Evolutionary conservation across 2,797 vertebrate genomes (phyloP).

Genomic region (Phoxinus dragarum): DNA sequence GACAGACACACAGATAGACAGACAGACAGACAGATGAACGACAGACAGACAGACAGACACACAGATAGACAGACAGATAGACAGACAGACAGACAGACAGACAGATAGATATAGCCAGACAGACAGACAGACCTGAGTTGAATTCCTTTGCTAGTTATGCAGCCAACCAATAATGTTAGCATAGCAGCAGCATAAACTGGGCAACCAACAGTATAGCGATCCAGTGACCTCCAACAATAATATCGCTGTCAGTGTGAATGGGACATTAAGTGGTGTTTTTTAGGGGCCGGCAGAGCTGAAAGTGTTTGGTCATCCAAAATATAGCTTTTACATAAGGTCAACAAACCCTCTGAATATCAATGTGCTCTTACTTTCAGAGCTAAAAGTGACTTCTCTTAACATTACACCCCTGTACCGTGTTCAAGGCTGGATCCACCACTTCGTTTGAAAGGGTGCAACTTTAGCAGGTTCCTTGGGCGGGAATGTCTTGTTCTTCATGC

Average conservation of each 20-base stretch:
- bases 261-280: slow-evolving; percentile 25
- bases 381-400: slow-evolving; percentile 14
- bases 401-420: neutral
- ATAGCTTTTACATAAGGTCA: slow-evolving; percentile 38
- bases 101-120: too few species aligned
- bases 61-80: too few species aligned
- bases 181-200: neutral
- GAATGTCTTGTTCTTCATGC: slow-evolving; percentile 28
- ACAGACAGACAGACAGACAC: too few species aligned
- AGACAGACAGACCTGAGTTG: neutral
- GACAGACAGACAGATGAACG: too few species aligned
- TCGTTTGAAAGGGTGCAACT: slow-evolving; percentile 6
- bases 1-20: neutral
- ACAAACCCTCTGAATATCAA: slow-evolving; percentile 21
- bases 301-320: slow-evolving; percentile 22
- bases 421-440: slow-evolving; percentile 25
- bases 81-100: too few species aligned
- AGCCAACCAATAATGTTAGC: neutral
- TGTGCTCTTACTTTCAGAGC: slow-evolving; percentile 1
- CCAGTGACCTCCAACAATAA: neutral
- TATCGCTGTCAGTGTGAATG: slow-evolving; percentile 7
- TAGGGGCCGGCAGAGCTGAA: slow-evolving; percentile 2
- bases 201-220: neutral
- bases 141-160: neutral
- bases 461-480: slow-evolving; percentile 15